Percentiles rank a stretch among this genome's conserved stretches.
These are phyloP conservation scores for Emydoidea blandingii DNA, from an alignment of 2,797 vertebrate species.

Conservation along the genomic window DNA sequence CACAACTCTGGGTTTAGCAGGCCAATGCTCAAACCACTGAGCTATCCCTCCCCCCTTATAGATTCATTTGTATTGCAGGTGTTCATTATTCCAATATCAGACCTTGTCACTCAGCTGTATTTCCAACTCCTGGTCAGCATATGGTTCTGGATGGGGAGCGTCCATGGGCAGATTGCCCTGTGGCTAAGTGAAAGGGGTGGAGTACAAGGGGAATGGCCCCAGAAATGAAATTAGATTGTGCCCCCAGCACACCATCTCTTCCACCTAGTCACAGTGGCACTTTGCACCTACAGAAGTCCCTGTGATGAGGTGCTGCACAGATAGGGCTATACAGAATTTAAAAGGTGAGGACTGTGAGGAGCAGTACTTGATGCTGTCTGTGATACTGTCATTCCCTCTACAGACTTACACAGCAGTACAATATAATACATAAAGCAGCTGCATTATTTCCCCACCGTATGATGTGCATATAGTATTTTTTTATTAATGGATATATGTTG, in stretches of 20 bases:
- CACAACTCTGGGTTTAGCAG: too few relatives aligned
- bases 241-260: neutral
- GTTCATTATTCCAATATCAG: neutral
- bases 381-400: neutral
- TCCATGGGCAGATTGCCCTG: neutral
- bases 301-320: rapidly evolving
- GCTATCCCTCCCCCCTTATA: neutral
- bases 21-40: too few relatives aligned
- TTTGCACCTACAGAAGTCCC: neutral
- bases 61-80: neutral
- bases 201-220: neutral
- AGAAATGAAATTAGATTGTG: neutral
- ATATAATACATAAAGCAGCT: neutral
- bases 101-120: neutral
- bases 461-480: rapidly evolving
- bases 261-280: neutral
- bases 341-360: neutral
- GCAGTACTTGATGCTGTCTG: neutral
- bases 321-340: neutral
- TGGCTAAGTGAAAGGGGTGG: neutral
- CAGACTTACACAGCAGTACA: neutral
- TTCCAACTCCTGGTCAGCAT: neutral
- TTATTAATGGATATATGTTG: neutral
- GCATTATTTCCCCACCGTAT: neutral
- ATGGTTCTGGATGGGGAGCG: rapidly evolving